Evolutionary conservation across 2,888 invertebrate genomes (phyloP), one percentile per base, ranked within the genome.

Genomic region (Xestia ashworthii): DNA sequence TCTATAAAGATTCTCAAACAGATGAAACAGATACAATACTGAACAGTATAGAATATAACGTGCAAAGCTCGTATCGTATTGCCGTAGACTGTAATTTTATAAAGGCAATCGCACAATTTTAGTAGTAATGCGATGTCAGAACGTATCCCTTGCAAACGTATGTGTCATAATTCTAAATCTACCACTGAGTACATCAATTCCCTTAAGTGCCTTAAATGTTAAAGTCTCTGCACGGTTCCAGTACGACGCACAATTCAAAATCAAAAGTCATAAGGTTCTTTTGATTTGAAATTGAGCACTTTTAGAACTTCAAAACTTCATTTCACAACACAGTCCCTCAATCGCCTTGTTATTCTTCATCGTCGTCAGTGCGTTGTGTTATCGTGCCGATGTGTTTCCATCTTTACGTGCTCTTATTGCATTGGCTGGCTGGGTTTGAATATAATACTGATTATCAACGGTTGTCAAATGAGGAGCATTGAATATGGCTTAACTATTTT

Each of bases 21-120:
- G 32, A 55, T 77, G 67, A 48, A 76, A 76, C 66, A 9, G 25
- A 22, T 66, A 46, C 38, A 76, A 22, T 38, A 53, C 44, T 11
- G 44, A 64, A 65, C 14, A 3, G 32, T 65, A 65, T 38, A 65
- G 19, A 76, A 66, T n/a, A 32, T 44, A 32, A 48, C 32, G n/a
- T n/a, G 55, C n/a, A 38, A 19, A 19, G 19, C 44, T 32, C n/a
- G 22, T 64, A 64, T 19, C 6, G 19, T 64, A 32, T 77, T 55
- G 32, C 50, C 32, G 25, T 12, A 38, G 1, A 41, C 4, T 41
- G 53, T 46, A 22, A 62, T 38, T 48, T 53, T 77, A n/a, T 66
- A 66, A 46, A 12, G 46, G 12, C 5, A 66, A 22, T 38, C 14
- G 8, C 22, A 67, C 22, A 46, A 16, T 44, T 9, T 9, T 44